These are phyloP conservation scores for Abrostola tripartita DNA, from an alignment of 2,888 invertebrate genomes.

Conservation along the genomic window DNA sequence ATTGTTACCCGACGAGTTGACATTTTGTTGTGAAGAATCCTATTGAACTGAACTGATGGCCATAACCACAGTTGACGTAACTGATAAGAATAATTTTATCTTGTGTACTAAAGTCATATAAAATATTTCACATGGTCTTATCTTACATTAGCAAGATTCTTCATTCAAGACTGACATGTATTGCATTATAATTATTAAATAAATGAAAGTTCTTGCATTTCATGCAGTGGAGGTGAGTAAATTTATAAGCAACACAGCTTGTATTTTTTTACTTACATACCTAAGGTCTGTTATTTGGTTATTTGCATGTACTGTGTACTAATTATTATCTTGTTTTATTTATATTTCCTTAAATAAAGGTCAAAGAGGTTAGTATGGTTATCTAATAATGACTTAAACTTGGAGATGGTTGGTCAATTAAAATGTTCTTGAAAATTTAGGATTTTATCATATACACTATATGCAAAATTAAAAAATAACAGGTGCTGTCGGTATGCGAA, in stretches of 20 bases:
- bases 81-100: conserved; percentile 81
- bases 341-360: conserved; percentile 57
- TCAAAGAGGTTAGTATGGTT: conserved; percentile 79
- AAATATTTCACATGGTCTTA: conserved; percentile 58
- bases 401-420: conserved; percentile 17
- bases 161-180: conserved; percentile 61
- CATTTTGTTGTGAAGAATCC: conserved; percentile 79
- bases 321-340: conserved; percentile 19
- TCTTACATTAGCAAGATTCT: conserved; percentile 64
- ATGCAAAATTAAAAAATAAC: conserved; percentile 33
- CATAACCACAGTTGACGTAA: conserved; percentile 74
- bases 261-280: neutral
- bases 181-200: conserved; percentile 28
- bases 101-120: conserved; percentile 70
- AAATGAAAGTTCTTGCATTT: conserved; percentile 23
- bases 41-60: conserved; percentile 79
- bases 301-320: conserved; percentile 14
- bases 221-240: conserved; percentile 39
- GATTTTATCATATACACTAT: conserved; percentile 20
- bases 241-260: neutral
- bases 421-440: conserved; percentile 11
- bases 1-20: conserved; percentile 83
- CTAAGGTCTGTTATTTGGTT: conserved; percentile 1
- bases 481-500: conserved; percentile 52
- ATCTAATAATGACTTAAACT: conserved; percentile 68